Percentiles rank a stretch among this genome's conserved stretches.
phyloP scores from a whole-genome alignment of 2,797 vertebrate genomes.

The Spinus pinus region DNA sequence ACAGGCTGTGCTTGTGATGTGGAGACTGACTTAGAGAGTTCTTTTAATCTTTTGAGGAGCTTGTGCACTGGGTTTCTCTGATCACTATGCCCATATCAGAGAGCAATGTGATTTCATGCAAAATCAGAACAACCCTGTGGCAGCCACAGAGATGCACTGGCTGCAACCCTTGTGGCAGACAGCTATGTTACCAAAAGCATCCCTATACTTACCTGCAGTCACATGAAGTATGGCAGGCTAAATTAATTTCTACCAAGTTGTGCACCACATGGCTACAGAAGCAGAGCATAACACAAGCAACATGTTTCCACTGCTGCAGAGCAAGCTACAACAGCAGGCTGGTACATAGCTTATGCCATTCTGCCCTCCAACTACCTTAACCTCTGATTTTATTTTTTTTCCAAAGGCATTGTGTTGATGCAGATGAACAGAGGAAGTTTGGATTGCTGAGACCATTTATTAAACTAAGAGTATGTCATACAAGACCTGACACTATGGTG shows the following conservation, averaged over 20 bases:
- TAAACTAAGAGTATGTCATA: neutral
- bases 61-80: neutral
- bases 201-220: neutral
- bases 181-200: neutral
- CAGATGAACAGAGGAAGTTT: neutral
- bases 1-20: neutral
- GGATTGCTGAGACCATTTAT: neutral
- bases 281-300: neutral
- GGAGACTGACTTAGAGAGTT: neutral
- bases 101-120: neutral
- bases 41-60: neutral
- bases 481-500: accelerated
- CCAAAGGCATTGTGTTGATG: neutral
- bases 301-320: neutral
- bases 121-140: neutral
- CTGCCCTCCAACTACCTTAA: neutral
- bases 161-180: neutral
- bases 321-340: neutral
- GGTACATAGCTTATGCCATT: neutral
- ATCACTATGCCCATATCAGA: neutral
- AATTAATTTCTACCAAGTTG: neutral
- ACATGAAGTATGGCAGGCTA: neutral
- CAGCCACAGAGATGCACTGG: neutral
- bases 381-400: neutral
- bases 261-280: neutral